A percentile compares a stretch with the other conserved stretches of the same genome.
phyloP scores from a whole-genome alignment of 2,113 vertebrate species.

The Alligator sinensis region DNA sequence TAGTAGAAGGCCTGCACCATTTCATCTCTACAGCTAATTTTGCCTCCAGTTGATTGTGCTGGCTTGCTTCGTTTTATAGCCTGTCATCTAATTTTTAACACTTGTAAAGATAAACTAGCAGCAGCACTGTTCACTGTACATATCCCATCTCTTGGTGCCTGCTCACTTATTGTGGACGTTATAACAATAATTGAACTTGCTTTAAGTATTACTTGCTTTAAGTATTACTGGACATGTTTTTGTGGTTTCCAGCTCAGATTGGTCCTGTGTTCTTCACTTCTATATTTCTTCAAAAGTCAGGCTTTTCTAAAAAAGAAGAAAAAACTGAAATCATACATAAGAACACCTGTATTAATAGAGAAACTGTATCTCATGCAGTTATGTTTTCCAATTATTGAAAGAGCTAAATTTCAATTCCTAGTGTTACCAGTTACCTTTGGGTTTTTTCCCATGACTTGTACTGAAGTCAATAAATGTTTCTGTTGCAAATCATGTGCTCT shows the following conservation, averaged over 20 bases:
- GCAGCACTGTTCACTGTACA: not conserved
- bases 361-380: not conserved
- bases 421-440: not conserved
- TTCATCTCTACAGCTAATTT: slow-evolving; percentile 44
- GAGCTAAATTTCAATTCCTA: not conserved
- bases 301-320: not conserved
- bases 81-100: slow-evolving; percentile 53
- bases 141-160: slow-evolving; percentile 26
- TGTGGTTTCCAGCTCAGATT: not conserved
- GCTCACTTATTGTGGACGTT: slow-evolving; percentile 43
- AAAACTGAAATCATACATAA: not conserved
- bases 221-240: not conserved
- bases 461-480: not conserved
- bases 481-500: not conserved
- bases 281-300: not conserved
- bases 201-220: slow-evolving; percentile 44
- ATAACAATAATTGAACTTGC: not conserved
- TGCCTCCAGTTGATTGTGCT: slow-evolving; percentile 21
- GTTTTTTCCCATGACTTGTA: not conserved
- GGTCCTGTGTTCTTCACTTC: not conserved
- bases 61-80: slow-evolving; percentile 43
- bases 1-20: not conserved
- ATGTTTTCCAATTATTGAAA: not conserved
- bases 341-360: not conserved
- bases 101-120: slow-evolving; percentile 32